A percentile compares a stretch with the other conserved stretches of the same genome.
Conservation (phyloP, 2,113 vertebrate species). For the Emydocephalus ijimae region DNA sequence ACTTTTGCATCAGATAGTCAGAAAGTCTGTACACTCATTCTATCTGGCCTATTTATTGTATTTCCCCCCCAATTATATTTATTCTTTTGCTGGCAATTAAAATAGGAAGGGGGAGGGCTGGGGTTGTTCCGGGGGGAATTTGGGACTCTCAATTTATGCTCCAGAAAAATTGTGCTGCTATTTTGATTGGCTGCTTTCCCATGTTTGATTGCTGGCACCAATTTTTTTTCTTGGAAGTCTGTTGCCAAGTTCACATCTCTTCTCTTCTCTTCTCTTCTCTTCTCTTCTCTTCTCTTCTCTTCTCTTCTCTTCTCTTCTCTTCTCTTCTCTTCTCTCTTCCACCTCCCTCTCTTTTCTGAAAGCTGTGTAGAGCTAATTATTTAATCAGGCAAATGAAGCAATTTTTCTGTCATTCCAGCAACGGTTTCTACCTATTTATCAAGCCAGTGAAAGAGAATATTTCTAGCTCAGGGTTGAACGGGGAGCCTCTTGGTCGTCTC, state of each 20-base stretch:
- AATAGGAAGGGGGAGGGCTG: not conserved
- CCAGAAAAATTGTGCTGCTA: not conserved
- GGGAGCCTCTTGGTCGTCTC: too few species aligned
- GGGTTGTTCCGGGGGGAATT: too few species aligned
- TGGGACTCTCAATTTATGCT: not conserved
- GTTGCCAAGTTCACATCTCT: not conserved
- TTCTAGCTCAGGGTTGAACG: too few species aligned
- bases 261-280: not conserved
- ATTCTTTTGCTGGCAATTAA: not conserved
- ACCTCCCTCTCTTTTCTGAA: not conserved
- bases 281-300: too few species aligned
- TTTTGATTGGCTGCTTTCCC: not conserved
- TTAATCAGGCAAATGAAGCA: not conserved
- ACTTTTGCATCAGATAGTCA: not conserved
- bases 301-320: too few species aligned
- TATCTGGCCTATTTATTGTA: not conserved
- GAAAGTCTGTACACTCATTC: not conserved
- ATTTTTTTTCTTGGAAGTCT: not conserved
- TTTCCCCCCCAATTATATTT: not conserved
- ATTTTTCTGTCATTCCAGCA: not conserved
- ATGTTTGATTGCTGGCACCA: not conserved
- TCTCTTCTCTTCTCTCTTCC: too few species aligned
- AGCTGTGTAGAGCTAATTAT: not conserved
- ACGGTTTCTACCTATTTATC: not conserved
- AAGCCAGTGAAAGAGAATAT: too few species aligned